Evolutionary conservation across 2,113 vertebrate genomes (phyloP).

Genomic region (Bettongia penicillata): DNA sequence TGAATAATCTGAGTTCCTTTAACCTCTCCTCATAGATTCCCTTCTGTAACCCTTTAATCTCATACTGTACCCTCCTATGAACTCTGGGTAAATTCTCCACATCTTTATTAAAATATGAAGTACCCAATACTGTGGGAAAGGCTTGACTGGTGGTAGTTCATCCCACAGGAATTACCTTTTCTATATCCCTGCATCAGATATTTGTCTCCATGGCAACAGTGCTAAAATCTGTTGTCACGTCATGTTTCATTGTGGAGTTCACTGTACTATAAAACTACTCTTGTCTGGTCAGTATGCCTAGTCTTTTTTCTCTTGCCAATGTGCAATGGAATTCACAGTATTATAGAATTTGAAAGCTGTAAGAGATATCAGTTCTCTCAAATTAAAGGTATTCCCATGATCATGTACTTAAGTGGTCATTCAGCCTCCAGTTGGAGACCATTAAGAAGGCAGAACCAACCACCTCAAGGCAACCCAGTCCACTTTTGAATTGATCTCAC

Average conservation of each 20-base stretch:
- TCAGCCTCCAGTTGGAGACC: not conserved
- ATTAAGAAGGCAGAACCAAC: not conserved
- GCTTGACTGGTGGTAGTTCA: not conserved
- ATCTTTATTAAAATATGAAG: not conserved
- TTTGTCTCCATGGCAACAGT: not conserved
- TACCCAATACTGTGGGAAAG: not conserved
- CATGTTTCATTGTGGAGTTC: not conserved
- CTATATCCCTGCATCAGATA: not conserved
- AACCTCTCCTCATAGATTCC: too few relatives aligned
- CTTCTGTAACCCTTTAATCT: not conserved
- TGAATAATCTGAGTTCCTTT: not conserved
- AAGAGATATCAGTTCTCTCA: not conserved
- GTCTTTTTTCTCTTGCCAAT: not conserved
- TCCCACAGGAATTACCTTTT: not conserved
- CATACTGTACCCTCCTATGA: not conserved
- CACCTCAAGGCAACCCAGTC: not conserved
- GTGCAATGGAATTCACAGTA: not conserved
- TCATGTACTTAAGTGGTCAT: not conserved
- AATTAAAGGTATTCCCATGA: not conserved
- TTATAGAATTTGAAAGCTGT: not conserved
- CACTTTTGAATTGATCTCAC: not conserved
- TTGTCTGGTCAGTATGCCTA: not conserved
- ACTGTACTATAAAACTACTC: not conserved
- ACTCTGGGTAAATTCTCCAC: not conserved
- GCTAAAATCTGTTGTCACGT: not conserved